A percentile compares a stretch with the other conserved stretches of the same genome.
These are phyloP conservation scores for Autographa pulchrina DNA, from an alignment of 2,888 invertebrate species.

Conservation along the genomic window DNA sequence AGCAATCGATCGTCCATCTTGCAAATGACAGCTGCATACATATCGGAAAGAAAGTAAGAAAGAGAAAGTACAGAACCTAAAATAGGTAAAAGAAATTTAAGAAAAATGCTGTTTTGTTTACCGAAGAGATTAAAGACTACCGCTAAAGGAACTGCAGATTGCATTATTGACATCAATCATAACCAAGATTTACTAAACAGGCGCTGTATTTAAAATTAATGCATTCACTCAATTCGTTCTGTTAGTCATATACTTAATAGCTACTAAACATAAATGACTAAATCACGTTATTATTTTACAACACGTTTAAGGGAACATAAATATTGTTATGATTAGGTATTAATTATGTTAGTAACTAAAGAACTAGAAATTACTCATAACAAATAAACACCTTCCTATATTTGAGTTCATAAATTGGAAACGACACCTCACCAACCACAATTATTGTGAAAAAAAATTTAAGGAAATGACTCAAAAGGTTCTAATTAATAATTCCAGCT, in stretches of 20 bases:
- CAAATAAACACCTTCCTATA: constrained; percentile 2
- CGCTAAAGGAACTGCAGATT: neutral
- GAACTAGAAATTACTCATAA: constrained; percentile 1
- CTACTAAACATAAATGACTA: neutral
- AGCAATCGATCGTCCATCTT: neutral
- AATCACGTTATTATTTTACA: neutral
- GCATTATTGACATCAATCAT: neutral
- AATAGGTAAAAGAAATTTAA: constrained; percentile 4
- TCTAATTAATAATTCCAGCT: constrained; percentile 41
- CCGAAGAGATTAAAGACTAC: neutral
- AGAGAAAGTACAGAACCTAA: neutral
- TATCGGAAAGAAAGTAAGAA: constrained; percentile 1
- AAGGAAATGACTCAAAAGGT: constrained; percentile 35
- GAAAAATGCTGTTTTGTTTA: constrained; percentile 4
- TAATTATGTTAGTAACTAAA: neutral
- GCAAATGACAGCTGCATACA: constrained; percentile 4
- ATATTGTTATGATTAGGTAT: neutral
- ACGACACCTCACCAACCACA: constrained; percentile 8
- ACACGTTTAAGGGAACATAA: neutral
- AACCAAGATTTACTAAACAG: neutral
- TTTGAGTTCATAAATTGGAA: neutral
- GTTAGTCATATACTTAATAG: neutral
- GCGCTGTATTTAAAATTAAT: neutral
- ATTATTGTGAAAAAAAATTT: constrained; percentile 11
- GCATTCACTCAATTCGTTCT: neutral